Evolutionary conservation across 2,797 vertebrate genomes (phyloP).

Genomic region (Phylloscopus collybita): DNA sequence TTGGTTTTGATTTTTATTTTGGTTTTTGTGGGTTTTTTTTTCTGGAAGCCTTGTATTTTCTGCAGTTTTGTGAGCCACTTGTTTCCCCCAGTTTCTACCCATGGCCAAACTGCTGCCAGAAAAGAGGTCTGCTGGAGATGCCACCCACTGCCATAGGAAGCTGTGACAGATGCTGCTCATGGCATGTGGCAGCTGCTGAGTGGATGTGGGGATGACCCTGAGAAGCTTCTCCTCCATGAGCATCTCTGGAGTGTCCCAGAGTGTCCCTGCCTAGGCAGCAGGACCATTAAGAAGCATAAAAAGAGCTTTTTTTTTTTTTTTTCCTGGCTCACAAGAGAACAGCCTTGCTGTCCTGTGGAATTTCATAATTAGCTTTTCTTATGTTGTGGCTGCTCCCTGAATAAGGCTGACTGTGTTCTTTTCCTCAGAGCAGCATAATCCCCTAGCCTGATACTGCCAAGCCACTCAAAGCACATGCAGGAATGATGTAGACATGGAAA

Average conservation of each 20-base stretch:
- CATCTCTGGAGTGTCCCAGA: background rate
- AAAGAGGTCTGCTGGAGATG: background rate
- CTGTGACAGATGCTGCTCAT: background rate
- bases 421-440: background rate
- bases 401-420: constrained; percentile 34
- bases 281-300: background rate
- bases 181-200: background rate
- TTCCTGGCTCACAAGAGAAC: background rate
- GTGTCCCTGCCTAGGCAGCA: background rate
- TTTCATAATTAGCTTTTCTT: constrained; percentile 32
- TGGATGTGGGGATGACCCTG: background rate
- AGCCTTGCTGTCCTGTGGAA: background rate
- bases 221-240: accelerated
- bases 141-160: accelerated
- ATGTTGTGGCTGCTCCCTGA: background rate
- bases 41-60: background rate
- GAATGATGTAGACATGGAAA: background rate
- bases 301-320: background rate
- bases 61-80: background rate
- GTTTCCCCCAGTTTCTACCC: background rate
- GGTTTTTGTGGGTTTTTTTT: accelerated
- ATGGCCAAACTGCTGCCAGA: background rate
- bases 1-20: background rate
- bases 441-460: background rate
- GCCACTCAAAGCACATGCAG: background rate